These are phyloP conservation scores for Actinia equina DNA, from an alignment of 64 coral and sea anemone genomes.

Conservation along the genomic window DNA sequence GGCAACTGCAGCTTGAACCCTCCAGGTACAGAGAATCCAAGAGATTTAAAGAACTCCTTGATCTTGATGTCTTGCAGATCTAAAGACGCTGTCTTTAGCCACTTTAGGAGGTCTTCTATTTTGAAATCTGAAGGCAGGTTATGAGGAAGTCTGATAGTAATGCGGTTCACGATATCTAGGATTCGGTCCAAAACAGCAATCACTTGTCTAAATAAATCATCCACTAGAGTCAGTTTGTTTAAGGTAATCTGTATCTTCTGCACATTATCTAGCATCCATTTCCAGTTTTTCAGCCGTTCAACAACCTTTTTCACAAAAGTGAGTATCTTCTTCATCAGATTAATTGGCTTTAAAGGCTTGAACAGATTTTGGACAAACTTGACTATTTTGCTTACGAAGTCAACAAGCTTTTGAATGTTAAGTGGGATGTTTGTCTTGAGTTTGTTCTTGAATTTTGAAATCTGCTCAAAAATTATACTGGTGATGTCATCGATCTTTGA, in stretches of 20 bases:
- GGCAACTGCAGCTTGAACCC: slow-evolving; percentile 74
- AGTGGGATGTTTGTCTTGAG: slow-evolving; percentile 60
- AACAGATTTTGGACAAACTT: slow-evolving; percentile 69
- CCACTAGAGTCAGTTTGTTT: slow-evolving; percentile 47
- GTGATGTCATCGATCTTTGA: slow-evolving; percentile 62
- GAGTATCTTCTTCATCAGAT: slow-evolving; percentile 61
- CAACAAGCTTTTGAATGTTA: slow-evolving; percentile 51
- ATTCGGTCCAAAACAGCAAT: slow-evolving; percentile 67
- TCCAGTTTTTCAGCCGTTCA: slow-evolving; percentile 36
- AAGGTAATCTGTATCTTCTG: slow-evolving; percentile 52
- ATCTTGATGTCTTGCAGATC: slow-evolving; percentile 51
- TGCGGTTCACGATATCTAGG: slow-evolving; percentile 41
- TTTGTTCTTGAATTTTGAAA: slow-evolving; percentile 68
- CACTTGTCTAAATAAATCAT: slow-evolving; percentile 61
- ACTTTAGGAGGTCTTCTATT: slow-evolving; percentile 65
- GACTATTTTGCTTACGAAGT: slow-evolving; percentile 74
- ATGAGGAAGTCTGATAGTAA: slow-evolving; percentile 67
- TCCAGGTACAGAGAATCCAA: slow-evolving; percentile 48
- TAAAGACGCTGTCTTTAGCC: slow-evolving; percentile 42
- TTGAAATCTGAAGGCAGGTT: slow-evolving; percentile 56
- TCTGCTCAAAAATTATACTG: slow-evolving; percentile 66
- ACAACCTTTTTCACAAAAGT: slow-evolving; percentile 48
- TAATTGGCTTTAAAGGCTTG: slow-evolving; percentile 55
- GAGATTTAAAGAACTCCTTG: slow-evolving; percentile 71
- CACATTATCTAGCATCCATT: slow-evolving; percentile 36